A percentile compares a stretch with the other conserved stretches of the same genome.
phyloP scores from a whole-genome alignment of 1,140 invertebrate species.

The Zaprionus vittiger region DNA sequence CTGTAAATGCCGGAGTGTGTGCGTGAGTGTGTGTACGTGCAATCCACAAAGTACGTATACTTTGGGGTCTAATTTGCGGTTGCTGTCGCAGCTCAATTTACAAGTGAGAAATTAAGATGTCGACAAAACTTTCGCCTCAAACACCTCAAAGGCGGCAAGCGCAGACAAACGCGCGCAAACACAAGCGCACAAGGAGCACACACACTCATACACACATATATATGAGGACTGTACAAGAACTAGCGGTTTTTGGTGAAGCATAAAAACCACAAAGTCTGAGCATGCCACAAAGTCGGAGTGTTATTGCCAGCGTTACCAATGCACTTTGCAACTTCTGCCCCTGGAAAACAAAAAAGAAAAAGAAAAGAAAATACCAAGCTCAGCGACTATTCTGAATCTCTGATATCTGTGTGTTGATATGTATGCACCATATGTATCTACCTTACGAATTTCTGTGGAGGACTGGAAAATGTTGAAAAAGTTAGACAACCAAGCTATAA shows the following conservation, averaged over 20 bases:
- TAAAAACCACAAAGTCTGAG: slow-evolving; percentile 64
- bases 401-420: neutral
- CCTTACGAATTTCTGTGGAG: too few relatives aligned
- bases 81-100: slow-evolving; percentile 80
- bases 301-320: slow-evolving; percentile 64
- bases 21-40: slow-evolving; percentile 40
- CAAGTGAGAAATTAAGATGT: slow-evolving; percentile 82
- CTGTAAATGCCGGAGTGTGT: slow-evolving; percentile 29
- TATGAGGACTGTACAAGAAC: neutral
- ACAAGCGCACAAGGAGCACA: neutral
- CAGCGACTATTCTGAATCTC: neutral
- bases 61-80: slow-evolving; percentile 81
- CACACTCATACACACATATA: neutral
- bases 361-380: neutral
- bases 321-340: slow-evolving; percentile 55
- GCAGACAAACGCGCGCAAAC: slow-evolving; percentile 14
- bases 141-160: slow-evolving; percentile 25
- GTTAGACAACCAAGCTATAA: too few relatives aligned
- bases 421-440: neutral
- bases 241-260: slow-evolving; percentile 32
- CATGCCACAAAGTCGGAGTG: slow-evolving; percentile 69
- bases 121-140: slow-evolving; percentile 69
- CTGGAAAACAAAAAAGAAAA: too few relatives aligned
- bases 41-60: slow-evolving; percentile 80
- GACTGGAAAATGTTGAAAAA: too few relatives aligned